Base-by-base conservation (phyloP, 1,140 invertebrate genomes). In the Agrilus planipennis region DNA sequence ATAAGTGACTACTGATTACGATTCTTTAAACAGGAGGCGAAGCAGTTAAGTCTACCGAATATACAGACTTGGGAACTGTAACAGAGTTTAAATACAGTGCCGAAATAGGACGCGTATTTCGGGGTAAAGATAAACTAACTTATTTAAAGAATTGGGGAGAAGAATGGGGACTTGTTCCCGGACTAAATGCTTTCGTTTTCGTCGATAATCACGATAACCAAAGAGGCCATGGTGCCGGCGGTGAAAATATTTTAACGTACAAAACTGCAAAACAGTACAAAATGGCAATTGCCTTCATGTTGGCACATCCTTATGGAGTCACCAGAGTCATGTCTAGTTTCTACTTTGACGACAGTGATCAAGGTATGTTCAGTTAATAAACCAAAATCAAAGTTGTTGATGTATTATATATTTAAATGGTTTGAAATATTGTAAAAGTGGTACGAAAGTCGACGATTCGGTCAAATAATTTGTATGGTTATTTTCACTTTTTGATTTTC, bases 271-370 rank as follows among this genome's bases (percentile, higher is more conserved):
- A 68, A 43, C 54, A 63, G n/a, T 81, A 81, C 55, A 81, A 79
- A 56, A 76, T 80, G 62, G 85, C 84, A 1, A 72, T 76, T 5
- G 80, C 77, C 1, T 90, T 88, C 53, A 89, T 88, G 80, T 67
- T 91, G 49, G 83, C 84, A 0, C 80, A 84, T 70, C 76, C 83
- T 0, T 89, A 89, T 53, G 85, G 84, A 2, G 63, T 71, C 30
- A 71, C 81, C 0, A 64, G 71, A 34, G 45, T 91, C 1, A 90
- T 91, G 83, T 89, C 85, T 48, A 89, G 84, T 45, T 83, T 70
- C 42, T 49, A 49, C 14, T 81, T 81, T 53, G 48, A 52, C 4
- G 47, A 71, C 32, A 65, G 62, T 7, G 69, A 75, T 52, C 64
- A 70, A 45, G 50, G 79, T 50, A 46, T 17, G 28, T 30, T 17